phyloP scores from a whole-genome alignment of 2,888 invertebrate species.

The Metopia argyrocephala region DNA sequence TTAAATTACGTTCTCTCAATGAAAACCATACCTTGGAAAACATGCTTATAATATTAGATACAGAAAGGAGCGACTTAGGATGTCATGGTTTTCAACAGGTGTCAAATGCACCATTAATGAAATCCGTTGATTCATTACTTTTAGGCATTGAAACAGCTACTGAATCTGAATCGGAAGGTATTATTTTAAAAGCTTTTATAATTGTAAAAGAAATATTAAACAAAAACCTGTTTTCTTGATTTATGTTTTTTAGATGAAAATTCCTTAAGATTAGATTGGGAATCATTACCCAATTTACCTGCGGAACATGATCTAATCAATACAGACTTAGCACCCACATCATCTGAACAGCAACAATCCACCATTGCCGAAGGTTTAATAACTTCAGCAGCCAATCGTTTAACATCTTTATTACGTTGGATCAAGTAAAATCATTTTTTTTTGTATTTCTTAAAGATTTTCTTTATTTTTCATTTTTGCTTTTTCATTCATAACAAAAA shows the following conservation, averaged over 20 bases:
- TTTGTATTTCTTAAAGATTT: conserved; percentile 1
- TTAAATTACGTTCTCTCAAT: conserved; percentile 82
- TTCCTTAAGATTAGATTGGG: conserved; percentile 89
- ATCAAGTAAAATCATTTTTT: conserved; percentile 69
- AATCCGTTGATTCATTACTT: conserved; percentile 82
- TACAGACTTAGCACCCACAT: conserved; percentile 69
- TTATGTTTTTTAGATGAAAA: conserved; percentile 79
- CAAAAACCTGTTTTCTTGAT: too few species aligned
- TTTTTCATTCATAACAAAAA: conserved; percentile 13
- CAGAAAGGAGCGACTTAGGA: conserved; percentile 84
- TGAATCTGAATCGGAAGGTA: conserved; percentile 84
- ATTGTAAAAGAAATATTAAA: background rate
- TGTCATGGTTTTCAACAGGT: conserved; percentile 83
- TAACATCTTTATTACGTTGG: conserved; percentile 88
- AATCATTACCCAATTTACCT: conserved; percentile 81
- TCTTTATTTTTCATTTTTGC: conserved; percentile 24
- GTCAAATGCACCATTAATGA: conserved; percentile 75
- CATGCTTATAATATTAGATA: conserved; percentile 84
- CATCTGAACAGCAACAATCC: conserved; percentile 74
- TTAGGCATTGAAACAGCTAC: conserved; percentile 82
- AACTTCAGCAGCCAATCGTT: conserved; percentile 89
- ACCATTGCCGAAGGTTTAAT: conserved; percentile 87
- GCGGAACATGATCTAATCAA: conserved; percentile 71
- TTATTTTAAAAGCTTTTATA: background rate
- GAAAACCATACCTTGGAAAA: conserved; percentile 86